phyloP scores from a whole-genome alignment of 2,797 vertebrate genomes.

The Tolypeutes matacus region DNA sequence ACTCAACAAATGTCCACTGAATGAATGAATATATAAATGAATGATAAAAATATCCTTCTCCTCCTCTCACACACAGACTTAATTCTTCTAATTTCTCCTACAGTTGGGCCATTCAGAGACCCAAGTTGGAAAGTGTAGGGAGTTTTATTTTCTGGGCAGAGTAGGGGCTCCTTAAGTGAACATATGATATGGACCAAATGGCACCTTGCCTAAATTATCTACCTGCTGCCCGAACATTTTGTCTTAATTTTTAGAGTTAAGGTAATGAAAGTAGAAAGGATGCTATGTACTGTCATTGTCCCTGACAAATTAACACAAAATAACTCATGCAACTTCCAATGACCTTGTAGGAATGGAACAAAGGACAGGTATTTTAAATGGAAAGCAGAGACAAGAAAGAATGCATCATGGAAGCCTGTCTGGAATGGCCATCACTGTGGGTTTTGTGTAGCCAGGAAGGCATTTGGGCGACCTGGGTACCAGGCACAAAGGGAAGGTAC shows the following conservation, averaged over 20 bases:
- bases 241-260: not conserved
- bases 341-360: not conserved
- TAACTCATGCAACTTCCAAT: not conserved
- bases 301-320: not conserved
- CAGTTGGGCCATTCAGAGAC: not conserved
- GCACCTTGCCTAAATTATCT: not conserved
- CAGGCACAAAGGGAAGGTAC: not conserved
- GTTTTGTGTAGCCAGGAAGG: not conserved
- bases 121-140: not conserved
- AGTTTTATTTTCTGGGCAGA: not conserved
- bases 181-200: not conserved
- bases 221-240: not conserved
- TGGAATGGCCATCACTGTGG: not conserved
- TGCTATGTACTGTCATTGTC: not conserved
- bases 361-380: not conserved
- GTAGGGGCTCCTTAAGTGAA: not conserved
- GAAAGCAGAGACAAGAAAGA: not conserved
- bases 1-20: not conserved
- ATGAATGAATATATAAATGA: not conserved
- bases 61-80: not conserved
- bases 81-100: not conserved
- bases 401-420: not conserved
- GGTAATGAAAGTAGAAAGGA: not conserved
- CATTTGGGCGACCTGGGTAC: not conserved
- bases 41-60: not conserved